Evolutionary conservation across 2,113 vertebrate species (phyloP), one percentile per base, ranked within the genome.

Genomic region (Penelope pileata): DNA sequence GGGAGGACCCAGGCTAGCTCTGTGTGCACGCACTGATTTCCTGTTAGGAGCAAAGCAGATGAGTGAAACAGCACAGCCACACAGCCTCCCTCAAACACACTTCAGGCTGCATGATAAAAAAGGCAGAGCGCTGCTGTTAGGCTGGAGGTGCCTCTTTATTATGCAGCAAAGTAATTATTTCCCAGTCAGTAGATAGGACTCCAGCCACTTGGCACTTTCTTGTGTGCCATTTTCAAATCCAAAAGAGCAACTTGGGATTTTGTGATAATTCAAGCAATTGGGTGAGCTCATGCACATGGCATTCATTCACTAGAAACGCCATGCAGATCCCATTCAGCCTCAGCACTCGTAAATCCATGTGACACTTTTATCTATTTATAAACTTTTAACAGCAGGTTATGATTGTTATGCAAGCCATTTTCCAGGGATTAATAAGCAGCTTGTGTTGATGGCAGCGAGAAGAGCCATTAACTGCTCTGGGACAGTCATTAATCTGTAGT

Each of bases 351-450:
- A 96, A 95, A 94, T 96, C 90, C 80, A 78, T 93, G 80, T 94
- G 88, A 94, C 76, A 83, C 85, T 96, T 96, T 96, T 94, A 96
- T 96, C 96, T 96, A 96, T 96, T 93, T 97, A 94, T 96, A 94
- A 93, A 96, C 92, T 96, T 95, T 93, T 91, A 94, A 82, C 95
- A 94, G 88, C 82, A 96, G 88, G 88, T 96, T 95, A 47, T 91
- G 85, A 91, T 93, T 96, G 93, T 96, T 96, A 88, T 93, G 90
- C 90, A 93, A 96, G 91, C 73, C 83, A 75, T 91, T 95, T 93
- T 91, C 93, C 90, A 94, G 60, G 74, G 86, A 93, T 94, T 96
- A 89, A 94, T 91, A 94, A 83, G 36, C 81, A 91, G 75, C 70
- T 96, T 86, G 87, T 84, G 64, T 93, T 95, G 92, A 95, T 93